These are phyloP conservation scores for Coleophora deauratella DNA, from an alignment of 2,888 invertebrate species.

Conservation along the genomic window DNA sequence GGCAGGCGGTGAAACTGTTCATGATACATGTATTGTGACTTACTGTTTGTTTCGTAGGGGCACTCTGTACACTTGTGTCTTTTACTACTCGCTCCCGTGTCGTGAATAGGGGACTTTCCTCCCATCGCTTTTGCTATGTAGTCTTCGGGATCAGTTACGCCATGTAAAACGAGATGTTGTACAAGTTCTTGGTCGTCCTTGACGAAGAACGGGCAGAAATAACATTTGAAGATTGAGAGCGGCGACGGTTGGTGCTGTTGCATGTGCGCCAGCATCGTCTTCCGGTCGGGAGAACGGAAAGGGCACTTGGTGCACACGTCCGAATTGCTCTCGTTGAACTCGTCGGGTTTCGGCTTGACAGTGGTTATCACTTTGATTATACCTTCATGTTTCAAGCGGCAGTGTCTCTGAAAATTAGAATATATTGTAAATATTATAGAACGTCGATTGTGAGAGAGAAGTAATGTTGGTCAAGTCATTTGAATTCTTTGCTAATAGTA, in stretches of 20 bases:
- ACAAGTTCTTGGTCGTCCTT: constrained; percentile 79
- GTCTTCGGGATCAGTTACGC: constrained; percentile 74
- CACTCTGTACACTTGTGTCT: constrained; percentile 86
- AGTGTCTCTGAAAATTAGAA: constrained; percentile 77
- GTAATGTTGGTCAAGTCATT: too few species aligned
- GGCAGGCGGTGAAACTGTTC: constrained; percentile 86
- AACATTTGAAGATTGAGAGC: constrained; percentile 84
- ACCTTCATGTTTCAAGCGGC: constrained; percentile 85
- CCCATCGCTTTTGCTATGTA: constrained; percentile 65
- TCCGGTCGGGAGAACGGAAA: constrained; percentile 75
- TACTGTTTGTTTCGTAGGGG: constrained; percentile 89
- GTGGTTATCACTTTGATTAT: constrained; percentile 79
- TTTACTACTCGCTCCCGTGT: constrained; percentile 48
- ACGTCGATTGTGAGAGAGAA: too few species aligned
- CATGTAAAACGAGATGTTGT: constrained; percentile 79
- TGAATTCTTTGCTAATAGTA: too few species aligned
- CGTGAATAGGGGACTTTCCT: constrained; percentile 35
- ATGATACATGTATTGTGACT: constrained; percentile 89
- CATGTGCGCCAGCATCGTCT: constrained; percentile 76
- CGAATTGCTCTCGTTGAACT: constrained; percentile 34
- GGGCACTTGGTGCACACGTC: constrained; percentile 82
- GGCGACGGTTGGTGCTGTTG: constrained; percentile 80
- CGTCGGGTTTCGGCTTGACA: constrained; percentile 61
- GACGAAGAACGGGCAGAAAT: constrained; percentile 86
- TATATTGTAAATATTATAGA: too few species aligned